Evolutionary conservation across 2,797 vertebrate species (phyloP), one percentile per base, ranked within the genome.

Genomic region (Enteromius radiatus): DNA sequence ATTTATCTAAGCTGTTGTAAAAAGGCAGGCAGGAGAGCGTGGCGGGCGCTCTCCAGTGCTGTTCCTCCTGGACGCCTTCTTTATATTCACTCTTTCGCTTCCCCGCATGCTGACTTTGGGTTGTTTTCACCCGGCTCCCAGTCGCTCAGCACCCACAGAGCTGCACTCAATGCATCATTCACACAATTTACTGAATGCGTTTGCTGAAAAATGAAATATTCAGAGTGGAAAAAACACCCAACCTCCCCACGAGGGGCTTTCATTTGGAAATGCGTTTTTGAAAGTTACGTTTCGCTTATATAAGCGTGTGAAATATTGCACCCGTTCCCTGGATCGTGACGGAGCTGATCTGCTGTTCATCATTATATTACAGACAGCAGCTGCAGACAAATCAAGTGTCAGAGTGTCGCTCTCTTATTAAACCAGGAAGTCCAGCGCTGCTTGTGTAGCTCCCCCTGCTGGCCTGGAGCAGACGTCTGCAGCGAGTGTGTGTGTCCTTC

Each of bases 401-500:
- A 0, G 2, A 14, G 11, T 54, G 49, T 23, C 23, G 52, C 52
- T n/a, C 52, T 54, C n/a, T 14, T 59, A 59, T 14, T 59, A 59
- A 59, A 59, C 26, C 23, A 26, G 21, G 12, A 26, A 26, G 10
- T 12, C n/a, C 23, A 12, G 23, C 2, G 2, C 23, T 14, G 43
- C 19, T 31, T 21, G 15, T 3, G 1, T 26, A 21, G 38, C 38
- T 7, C 12, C 38, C 12, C 23, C 38, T 43, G 38, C 67, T 69
- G 38, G 67, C 1, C 6, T 26, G 67, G 67, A 17, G 28, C 5
- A n/a, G 49, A 31, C 9, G 0, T n/a, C 10, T 36, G 23, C 73
- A 8, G 21, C 1, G 2, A 3, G 33, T 65, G 33, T 26, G 4
- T 7, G 7, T 28, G 83, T 86, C 85, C 85, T 88, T 81, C 77